Evolutionary conservation across 2,113 vertebrate genomes (phyloP).

Genomic region (Notarius lentiginosus): DNA sequence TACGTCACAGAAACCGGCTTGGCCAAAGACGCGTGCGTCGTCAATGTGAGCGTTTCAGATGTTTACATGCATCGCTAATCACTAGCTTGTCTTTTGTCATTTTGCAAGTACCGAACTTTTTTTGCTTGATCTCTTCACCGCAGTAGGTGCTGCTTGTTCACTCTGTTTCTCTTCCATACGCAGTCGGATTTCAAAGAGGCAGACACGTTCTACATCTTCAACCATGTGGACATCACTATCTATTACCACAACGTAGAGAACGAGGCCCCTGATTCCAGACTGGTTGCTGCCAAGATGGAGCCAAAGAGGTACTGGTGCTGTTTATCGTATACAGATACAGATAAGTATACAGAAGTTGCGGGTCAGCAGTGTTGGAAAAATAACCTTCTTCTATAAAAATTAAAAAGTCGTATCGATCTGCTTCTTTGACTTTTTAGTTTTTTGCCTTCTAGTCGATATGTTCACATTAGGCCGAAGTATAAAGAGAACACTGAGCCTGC

Average conservation of each 20-base stretch:
- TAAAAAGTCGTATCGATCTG: too few relatives aligned
- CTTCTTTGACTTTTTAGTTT: neutral
- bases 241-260: constrained; percentile 86
- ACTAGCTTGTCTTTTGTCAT: neutral
- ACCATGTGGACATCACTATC: constrained; percentile 92
- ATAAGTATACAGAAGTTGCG: neutral
- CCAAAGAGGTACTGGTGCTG: constrained; percentile 84
- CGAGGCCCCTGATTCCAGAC: constrained; percentile 78
- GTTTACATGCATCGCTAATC: neutral
- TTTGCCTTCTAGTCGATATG: neutral
- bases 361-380: neutral
- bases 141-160: neutral
- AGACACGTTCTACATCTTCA: constrained; percentile 93
- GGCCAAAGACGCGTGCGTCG: constrained; percentile 89
- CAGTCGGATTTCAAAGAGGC: constrained; percentile 87
- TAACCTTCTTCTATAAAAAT: neutral
- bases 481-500: neutral
- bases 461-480: neutral
- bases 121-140: neutral
- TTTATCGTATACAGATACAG: neutral
- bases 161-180: constrained; percentile 30
- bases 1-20: constrained; percentile 84
- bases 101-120: too few relatives aligned
- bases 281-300: constrained; percentile 94
- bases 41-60: constrained; percentile 78